A percentile compares a stretch with the other conserved stretches of the same genome.
These are phyloP conservation scores for Pristionchus pacificus DNA, from an alignment of 1,140 invertebrate species.

Conservation along the genomic window DNA sequence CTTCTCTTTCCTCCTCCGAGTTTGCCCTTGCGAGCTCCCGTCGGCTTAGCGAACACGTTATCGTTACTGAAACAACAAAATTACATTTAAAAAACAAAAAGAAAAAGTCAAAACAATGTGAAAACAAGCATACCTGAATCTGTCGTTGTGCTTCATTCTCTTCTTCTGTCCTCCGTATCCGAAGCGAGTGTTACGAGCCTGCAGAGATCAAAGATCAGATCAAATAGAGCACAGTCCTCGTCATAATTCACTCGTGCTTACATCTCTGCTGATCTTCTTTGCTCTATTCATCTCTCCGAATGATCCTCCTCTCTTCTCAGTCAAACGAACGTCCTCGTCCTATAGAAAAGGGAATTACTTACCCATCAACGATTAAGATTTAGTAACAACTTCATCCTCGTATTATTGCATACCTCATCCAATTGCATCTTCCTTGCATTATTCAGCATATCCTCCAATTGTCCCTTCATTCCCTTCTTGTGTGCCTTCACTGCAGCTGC, in stretches of 20 bases:
- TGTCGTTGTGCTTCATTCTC: slow-evolving; percentile 80
- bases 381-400: too few relatives aligned
- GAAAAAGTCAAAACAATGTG: too few relatives aligned
- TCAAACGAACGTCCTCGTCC: not conserved
- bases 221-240: too few relatives aligned
- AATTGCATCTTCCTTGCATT: slow-evolving; percentile 36
- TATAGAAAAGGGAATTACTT: slow-evolving; percentile 32
- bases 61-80: too few relatives aligned
- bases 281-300: not conserved
- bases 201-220: slow-evolving; percentile 7
- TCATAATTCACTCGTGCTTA: not conserved
- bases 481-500: slow-evolving; percentile 62
- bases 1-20: too few relatives aligned
- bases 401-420: slow-evolving; percentile 12
- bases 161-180: slow-evolving; percentile 94
- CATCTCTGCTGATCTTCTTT: not conserved
- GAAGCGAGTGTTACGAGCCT: slow-evolving; percentile 73
- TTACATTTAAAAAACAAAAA: too few relatives aligned
- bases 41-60: too few relatives aligned
- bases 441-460: slow-evolving; percentile 54
- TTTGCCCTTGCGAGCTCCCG: too few relatives aligned
- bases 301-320: not conserved
- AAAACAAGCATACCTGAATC: slow-evolving; percentile 64
- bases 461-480: slow-evolving; percentile 56
- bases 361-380: not conserved